A percentile compares a stretch with the other conserved stretches of the same genome.
phyloP scores from a whole-genome alignment of 2,888 invertebrate species.

The Lissonota sp. region DNA sequence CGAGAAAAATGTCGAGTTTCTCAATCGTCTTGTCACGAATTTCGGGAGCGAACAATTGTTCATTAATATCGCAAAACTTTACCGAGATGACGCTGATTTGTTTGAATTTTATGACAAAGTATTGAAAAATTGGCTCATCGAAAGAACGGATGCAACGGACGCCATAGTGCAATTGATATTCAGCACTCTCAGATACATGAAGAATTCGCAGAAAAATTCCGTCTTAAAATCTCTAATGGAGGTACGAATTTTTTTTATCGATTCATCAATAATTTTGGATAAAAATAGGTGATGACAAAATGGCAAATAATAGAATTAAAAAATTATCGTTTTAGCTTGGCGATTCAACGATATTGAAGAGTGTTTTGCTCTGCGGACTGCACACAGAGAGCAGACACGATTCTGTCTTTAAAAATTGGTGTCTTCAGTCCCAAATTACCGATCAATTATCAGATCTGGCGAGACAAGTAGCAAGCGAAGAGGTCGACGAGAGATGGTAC shows the following conservation, averaged over 20 bases:
- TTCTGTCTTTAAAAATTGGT: conserved; percentile 84
- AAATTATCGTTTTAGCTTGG: conserved; percentile 70
- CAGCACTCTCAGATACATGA: conserved; percentile 85
- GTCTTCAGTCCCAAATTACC: conserved; percentile 82
- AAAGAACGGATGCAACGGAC: conserved; percentile 85
- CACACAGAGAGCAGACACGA: conserved; percentile 84
- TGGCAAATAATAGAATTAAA: conserved; percentile 25
- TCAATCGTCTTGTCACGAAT: conserved; percentile 85
- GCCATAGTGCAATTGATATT: conserved; percentile 88
- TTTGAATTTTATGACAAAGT: conserved; percentile 82
- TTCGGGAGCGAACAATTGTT: conserved; percentile 86
- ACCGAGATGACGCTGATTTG: conserved; percentile 75
- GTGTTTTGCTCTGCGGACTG: conserved; percentile 78
- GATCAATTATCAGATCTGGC: conserved; percentile 82
- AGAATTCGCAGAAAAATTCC: conserved; percentile 84
- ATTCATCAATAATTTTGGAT: not conserved
- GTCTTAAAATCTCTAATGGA: conserved; percentile 86
- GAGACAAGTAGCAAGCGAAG: conserved; percentile 68
- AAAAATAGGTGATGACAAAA: not conserved
- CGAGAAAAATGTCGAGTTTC: conserved; percentile 84
- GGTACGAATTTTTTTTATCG: conserved; percentile 84
- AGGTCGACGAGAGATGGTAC: conserved; percentile 54
- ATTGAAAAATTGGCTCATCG: conserved; percentile 85
- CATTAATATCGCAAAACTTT: conserved; percentile 80
- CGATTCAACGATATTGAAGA: conserved; percentile 69